A percentile compares a stretch with the other conserved stretches of the same genome.
phyloP scores from a whole-genome alignment of 2,888 invertebrate genomes.

The Prosapia bicincta region DNA sequence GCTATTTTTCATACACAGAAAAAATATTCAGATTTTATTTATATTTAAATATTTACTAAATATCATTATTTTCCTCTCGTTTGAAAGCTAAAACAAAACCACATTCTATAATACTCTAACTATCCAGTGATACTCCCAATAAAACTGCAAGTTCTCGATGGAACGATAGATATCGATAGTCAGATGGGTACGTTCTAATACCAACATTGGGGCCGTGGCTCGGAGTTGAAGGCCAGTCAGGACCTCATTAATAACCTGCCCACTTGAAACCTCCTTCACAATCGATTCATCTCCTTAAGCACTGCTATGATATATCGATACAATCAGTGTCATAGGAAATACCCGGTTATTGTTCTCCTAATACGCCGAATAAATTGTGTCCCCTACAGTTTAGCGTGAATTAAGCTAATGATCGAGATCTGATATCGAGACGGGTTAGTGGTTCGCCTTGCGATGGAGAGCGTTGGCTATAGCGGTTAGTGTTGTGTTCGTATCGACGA shows the following conservation, averaged over 20 bases:
- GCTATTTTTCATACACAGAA: no score
- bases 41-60: no score
- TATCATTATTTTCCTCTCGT: no score
- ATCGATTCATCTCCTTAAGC: slow-evolving; percentile 2
- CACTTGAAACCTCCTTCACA: slow-evolving; percentile 2
- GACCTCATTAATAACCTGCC: not conserved
- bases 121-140: no score
- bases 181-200: not conserved
- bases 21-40: no score
- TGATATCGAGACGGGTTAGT: no score
- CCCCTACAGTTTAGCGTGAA: not conserved
- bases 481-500: no score
- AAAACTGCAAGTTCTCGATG: not conserved
- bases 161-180: not conserved
- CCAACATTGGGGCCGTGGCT: not conserved
- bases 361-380: not conserved
- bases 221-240: not conserved
- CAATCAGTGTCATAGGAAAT: not conserved
- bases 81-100: no score
- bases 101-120: no score
- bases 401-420: not conserved
- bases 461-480: no score
- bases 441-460: no score
- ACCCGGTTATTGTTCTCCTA: not conserved
- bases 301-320: not conserved